Evolutionary conservation across 2,113 vertebrate species (phyloP), one percentile per base, ranked within the genome.

Genomic region (Piliocolobus tephrosceles): DNA sequence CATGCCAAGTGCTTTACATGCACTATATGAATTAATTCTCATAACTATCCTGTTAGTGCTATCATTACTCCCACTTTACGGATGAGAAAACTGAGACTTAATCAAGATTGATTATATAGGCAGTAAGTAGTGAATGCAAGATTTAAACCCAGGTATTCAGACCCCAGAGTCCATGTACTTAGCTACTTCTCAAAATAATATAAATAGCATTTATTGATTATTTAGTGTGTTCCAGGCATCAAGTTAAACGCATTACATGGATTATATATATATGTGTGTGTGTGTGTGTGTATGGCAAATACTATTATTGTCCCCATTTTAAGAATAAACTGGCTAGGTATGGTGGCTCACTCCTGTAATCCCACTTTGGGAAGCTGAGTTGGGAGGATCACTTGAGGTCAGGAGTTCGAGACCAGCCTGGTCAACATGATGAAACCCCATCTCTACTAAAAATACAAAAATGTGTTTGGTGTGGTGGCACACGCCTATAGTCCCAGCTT

Each of bases 111-210:
- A 16, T 91, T 72, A 64, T 55, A 52, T 47, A 66, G 23, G n/a
- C 64, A 82, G 5, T 43, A 75, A 83, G 20, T 58, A 5, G 61
- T 82, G 11, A 93, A 88, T 72, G 45, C 43, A 92, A 85, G 25
- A 68, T 94, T 76, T 70, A 38, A 94, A 87, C 25, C 1, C 80
- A 90, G 2, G 2, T 89, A 91, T 90, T 90, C 35, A 64, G 27
- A 87, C 22, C 43, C n/a, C 30, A 89, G 73, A 84, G n/a, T 80
- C 84, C 75, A 84, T 38, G 17, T 84, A 84, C 20, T 88, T 81
- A 85, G 73, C 35, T 83, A 38, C 17, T 83, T 83, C 40, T 91
- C 32, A 81, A 95, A 95, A 75, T 84, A 92, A 92, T 55, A 70
- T 12, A 57, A 50, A 75, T 50, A 78, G 25, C 25, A 61, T 79